phyloP scores from a whole-genome alignment of 2,797 vertebrate genomes.

The Etheostoma nigrum region DNA sequence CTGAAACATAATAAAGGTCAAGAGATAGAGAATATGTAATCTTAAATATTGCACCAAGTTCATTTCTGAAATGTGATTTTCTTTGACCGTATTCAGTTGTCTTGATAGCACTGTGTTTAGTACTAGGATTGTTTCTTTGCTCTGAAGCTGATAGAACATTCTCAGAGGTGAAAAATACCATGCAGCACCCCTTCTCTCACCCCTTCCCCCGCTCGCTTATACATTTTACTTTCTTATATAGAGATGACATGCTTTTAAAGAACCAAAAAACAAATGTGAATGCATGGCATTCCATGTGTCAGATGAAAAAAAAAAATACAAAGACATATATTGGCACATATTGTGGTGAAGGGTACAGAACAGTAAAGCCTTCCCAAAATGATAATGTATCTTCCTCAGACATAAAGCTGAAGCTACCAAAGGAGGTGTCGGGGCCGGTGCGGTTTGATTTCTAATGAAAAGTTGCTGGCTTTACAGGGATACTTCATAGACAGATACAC shows the following conservation, averaged over 20 bases:
- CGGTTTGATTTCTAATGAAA: constrained; percentile 51
- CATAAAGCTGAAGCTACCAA: constrained; percentile 6
- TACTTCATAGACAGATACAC: constrained; percentile 9
- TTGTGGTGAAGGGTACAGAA: constrained; percentile 27
- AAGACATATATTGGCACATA: constrained; percentile 63
- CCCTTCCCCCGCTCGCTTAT: not conserved
- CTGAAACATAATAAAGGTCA: constrained; percentile 50
- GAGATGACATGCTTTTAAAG: constrained; percentile 39
- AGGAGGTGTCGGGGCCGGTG: not conserved
- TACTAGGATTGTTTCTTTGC: constrained; percentile 56
- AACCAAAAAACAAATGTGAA: constrained; percentile 54
- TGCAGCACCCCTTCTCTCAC: constrained; percentile 19
- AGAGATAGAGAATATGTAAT: constrained; percentile 52
- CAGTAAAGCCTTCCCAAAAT: not conserved
- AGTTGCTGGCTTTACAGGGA: constrained; percentile 22
- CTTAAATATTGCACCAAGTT: constrained; percentile 74
- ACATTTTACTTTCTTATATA: constrained; percentile 10
- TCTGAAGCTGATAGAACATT: constrained; percentile 50
- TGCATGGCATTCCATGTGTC: constrained; percentile 48
- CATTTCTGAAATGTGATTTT: constrained; percentile 60
- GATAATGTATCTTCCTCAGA: constrained; percentile 1
- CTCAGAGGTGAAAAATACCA: constrained; percentile 49
- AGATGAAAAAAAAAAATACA: constrained; percentile 12
- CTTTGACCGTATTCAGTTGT: constrained; percentile 30
- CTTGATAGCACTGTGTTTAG: constrained; percentile 46